phyloP scores from a whole-genome alignment of 2,888 invertebrate genomes.

The Rhingia campestris region DNA sequence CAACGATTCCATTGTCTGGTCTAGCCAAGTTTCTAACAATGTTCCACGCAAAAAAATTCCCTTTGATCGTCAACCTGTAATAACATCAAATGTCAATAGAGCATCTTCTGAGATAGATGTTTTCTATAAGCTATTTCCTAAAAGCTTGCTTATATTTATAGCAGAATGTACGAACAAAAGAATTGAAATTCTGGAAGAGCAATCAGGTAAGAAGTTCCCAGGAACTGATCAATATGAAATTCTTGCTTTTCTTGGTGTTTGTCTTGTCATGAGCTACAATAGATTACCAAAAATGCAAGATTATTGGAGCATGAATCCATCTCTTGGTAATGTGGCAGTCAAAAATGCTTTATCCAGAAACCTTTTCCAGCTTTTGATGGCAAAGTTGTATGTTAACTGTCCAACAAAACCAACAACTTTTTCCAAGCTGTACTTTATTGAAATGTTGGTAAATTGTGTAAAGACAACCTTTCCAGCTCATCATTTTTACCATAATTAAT shows the following conservation, averaged over 20 bases:
- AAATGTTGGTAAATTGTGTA: no score
- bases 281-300: slow-evolving; percentile 38
- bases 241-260: slow-evolving; percentile 41
- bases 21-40: slow-evolving; percentile 14
- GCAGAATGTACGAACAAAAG: slow-evolving; percentile 47
- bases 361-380: slow-evolving; percentile 22
- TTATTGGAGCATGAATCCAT: slow-evolving; percentile 25
- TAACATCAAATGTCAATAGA: slow-evolving; percentile 17
- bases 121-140: slow-evolving; percentile 33
- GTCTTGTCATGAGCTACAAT: slow-evolving; percentile 31
- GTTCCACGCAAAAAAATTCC: slow-evolving; percentile 21
- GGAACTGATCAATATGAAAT: slow-evolving; percentile 37
- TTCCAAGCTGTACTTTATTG: no score
- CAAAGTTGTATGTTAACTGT: slow-evolving; percentile 6
- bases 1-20: slow-evolving; percentile 4
- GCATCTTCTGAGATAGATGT: slow-evolving; percentile 24
- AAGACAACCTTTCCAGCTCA: no score
- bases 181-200: slow-evolving; percentile 30
- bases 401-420: slow-evolving; percentile 17
- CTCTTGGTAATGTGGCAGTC: slow-evolving; percentile 35
- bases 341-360: slow-evolving; percentile 25
- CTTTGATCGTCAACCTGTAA: slow-evolving; percentile 22
- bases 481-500: slow-evolving; percentile 7
- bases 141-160: slow-evolving; percentile 46
- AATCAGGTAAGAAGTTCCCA: slow-evolving; percentile 23